These are phyloP conservation scores for Anas bahamensis DNA, from an alignment of 2,797 vertebrate genomes.

Conservation along the genomic window DNA sequence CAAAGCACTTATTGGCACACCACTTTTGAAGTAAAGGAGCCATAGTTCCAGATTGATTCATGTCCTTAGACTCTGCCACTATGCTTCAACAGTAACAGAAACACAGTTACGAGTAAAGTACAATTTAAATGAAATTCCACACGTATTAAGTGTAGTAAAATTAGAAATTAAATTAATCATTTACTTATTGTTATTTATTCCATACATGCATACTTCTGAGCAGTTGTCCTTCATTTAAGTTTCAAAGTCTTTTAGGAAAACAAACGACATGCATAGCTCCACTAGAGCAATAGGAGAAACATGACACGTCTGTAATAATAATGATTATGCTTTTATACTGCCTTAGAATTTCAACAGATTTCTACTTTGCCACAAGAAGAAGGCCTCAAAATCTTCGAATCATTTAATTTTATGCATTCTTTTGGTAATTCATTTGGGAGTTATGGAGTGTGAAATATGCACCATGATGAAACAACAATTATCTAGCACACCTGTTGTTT, in stretches of 20 bases:
- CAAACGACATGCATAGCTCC: conserved; percentile 10
- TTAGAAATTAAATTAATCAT: neutral
- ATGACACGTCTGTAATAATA: conserved; percentile 17
- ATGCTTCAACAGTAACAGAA: neutral
- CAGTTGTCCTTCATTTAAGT: conserved; percentile 13
- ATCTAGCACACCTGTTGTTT: conserved; percentile 71
- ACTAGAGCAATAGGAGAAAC: conserved; percentile 16
- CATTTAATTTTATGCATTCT: conserved; percentile 73
- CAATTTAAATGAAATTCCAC: neutral
- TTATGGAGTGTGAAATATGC: conserved; percentile 76
- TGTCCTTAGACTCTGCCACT: neutral
- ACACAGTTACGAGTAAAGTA: neutral
- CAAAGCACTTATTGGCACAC: neutral
- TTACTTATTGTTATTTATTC: neutral
- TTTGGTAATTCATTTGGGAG: conserved; percentile 75
- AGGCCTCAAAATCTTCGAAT: conserved; percentile 64
- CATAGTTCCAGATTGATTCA: neutral
- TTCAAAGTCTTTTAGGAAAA: conserved; percentile 32
- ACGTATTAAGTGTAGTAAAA: neutral
- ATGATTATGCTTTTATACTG: neutral
- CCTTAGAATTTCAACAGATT: conserved; percentile 55
- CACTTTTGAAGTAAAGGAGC: neutral
- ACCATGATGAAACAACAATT: conserved; percentile 75
- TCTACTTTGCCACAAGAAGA: neutral
- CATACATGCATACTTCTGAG: neutral